Evolutionary conservation across 64 coral and sea anemone species (phyloP), one percentile per base, ranked within the genome.

Genomic region (Montipora foliosa): DNA sequence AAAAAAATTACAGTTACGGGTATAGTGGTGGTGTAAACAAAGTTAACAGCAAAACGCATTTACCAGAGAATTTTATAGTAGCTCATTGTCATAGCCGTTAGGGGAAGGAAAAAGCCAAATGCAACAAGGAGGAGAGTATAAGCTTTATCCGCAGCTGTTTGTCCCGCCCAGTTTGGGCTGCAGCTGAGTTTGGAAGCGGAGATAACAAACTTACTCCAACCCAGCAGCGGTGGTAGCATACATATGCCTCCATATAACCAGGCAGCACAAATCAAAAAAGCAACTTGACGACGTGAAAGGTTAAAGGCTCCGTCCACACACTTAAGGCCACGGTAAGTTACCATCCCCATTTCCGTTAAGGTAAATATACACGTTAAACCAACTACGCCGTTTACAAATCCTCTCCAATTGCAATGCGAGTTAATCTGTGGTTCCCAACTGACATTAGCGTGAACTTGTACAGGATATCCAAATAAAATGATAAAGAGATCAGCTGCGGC

Each of bases 11-110:
- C 37, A 47, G 93, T 96, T 6, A 84, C 70, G 1, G 67, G 50
- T 4, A 90, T 77, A 78, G 93, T 93, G 17, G 50, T 71, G 2
- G 89, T 20, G 11, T 69, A 79, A 16, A 47, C 6, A 15, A 47
- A 48, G 77, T 6, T 29, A 77, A 79, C 3, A 79, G 19, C 6
- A 79, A 79, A 48, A 47, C 29, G 1, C 8, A 48, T 80, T 92
- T 93, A 96, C 95, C 95, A 89, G 59, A 44, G 93, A 20, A 93
- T 96, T 47, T 22, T 93, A 50, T 64, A 90, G 77, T 93, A 96
- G 87, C 73, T 78, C 10, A 69, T 69, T 8, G 79, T 5, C 10
- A 96, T 90, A 20, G 89, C 67, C 8, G 29, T 50, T 10, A 96
- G 24, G 0, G 95, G 95, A 0, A 87, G 0, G 14, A 90, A 74